Conservation (phyloP, 1,140 invertebrate genomes). For the Euwallacea fornicatus region DNA sequence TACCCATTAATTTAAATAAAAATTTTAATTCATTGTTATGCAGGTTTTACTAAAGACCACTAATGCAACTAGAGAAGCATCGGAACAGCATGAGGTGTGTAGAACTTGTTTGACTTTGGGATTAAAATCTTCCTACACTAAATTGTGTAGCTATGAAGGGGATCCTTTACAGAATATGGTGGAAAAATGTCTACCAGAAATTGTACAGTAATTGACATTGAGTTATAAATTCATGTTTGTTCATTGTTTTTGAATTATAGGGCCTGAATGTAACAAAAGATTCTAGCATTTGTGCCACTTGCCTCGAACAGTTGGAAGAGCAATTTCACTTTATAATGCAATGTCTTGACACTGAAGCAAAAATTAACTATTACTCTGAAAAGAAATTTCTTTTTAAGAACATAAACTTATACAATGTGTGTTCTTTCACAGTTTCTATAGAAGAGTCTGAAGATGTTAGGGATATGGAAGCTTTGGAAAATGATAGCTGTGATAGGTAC, state of each 20-base stretch:
- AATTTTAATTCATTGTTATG: background rate
- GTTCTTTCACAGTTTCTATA: conserved; percentile 22
- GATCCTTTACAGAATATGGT: conserved; percentile 32
- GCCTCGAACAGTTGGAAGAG: conserved; percentile 28
- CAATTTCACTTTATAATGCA: conserved; percentile 35
- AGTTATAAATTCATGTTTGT: background rate
- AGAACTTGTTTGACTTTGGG: conserved; percentile 19
- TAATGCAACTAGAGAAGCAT: background rate
- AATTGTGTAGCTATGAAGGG: conserved; percentile 17
- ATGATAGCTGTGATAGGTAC: conserved; percentile 8
- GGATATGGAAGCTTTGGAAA: conserved; percentile 12
- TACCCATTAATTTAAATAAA: too few relatives aligned
- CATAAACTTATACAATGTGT: conserved; percentile 22
- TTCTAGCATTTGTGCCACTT: conserved; percentile 18
- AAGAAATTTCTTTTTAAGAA: conserved; percentile 19
- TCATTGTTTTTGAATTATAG: conserved; percentile 8
- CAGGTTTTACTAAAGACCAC: conserved; percentile 9
- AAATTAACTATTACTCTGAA: conserved; percentile 32
- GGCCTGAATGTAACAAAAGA: conserved; percentile 21
- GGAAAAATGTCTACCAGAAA: conserved; percentile 34
- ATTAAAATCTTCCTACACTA: conserved; percentile 10
- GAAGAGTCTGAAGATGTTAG: conserved; percentile 8
- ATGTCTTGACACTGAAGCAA: conserved; percentile 27
- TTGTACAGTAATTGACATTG: conserved; percentile 5
- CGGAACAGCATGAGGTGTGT: conserved; percentile 10